Evolutionary conservation across 1,140 invertebrate species (phyloP).

Genomic region (Diorhabda sublineata): DNA sequence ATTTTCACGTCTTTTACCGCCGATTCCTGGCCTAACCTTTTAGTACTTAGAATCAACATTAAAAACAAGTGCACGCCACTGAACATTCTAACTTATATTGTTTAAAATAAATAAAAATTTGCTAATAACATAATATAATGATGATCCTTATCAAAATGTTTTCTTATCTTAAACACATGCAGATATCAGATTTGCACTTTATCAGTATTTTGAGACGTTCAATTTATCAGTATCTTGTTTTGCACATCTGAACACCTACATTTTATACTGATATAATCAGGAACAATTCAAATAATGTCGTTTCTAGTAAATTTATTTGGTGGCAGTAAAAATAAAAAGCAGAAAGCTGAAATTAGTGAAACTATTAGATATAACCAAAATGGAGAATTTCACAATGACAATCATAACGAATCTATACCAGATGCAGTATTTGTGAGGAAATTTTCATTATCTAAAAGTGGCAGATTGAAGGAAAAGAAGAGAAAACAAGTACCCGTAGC

Average conservation of each 20-base stretch:
- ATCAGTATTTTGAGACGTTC: neutral
- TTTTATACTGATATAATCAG: neutral
- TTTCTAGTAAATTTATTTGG: neutral
- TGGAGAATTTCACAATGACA: neutral
- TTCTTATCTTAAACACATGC: neutral
- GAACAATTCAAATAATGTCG: neutral
- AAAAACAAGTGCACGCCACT: no score
- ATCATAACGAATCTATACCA: neutral
- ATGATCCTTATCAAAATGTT: neutral
- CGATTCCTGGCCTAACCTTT: no score
- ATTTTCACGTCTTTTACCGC: no score
- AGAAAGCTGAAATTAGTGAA: neutral
- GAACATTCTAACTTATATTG: no score
- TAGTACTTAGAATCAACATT: no score
- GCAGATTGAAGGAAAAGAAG: neutral
- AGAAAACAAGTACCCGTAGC: neutral
- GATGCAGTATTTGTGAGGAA: neutral
- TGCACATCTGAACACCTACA: neutral
- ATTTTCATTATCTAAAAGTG: neutral
- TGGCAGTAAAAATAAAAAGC: neutral
- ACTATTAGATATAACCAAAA: neutral
- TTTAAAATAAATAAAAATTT: no score
- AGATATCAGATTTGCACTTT: conserved; percentile 1
- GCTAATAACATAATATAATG: neutral
- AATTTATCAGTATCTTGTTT: neutral